Conservation (phyloP, 2,113 vertebrate genomes). For the Phaetusa simplex region DNA sequence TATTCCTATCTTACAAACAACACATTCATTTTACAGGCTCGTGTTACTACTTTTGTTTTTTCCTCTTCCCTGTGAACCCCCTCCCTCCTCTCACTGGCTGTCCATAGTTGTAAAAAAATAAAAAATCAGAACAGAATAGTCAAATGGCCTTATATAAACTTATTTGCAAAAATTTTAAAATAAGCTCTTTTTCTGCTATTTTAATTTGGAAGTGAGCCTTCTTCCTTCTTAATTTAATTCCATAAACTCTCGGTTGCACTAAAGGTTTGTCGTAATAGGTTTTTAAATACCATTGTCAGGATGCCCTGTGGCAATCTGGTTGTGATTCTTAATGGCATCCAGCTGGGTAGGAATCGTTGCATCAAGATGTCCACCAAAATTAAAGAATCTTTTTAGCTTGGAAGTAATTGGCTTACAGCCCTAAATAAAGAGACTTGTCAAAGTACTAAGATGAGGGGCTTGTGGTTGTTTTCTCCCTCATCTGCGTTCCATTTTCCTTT, state of each 20-base stretch:
- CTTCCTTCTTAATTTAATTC: constrained; percentile 6
- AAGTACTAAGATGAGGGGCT: too few relatives aligned
- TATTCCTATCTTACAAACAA: background rate
- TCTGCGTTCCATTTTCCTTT: background rate
- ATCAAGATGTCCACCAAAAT: background rate
- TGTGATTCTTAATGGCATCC: background rate
- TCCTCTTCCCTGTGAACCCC: rapidly evolving
- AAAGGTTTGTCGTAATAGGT: background rate
- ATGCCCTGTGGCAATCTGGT: background rate
- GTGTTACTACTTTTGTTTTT: background rate
- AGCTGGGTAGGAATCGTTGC: constrained; percentile 12
- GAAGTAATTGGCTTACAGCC: background rate
- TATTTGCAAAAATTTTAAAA: background rate
- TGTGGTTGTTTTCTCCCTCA: background rate
- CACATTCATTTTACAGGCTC: background rate
- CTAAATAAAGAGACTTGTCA: too few relatives aligned
- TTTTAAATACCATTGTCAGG: constrained; percentile 37
- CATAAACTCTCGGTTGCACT: background rate
- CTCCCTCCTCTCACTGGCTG: rapidly evolving
- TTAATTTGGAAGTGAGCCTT: constrained; percentile 24
- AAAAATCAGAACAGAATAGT: background rate
- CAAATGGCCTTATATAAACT: background rate
- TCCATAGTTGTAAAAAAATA: background rate
- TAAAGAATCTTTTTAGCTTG: background rate
- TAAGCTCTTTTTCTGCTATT: background rate